These are phyloP conservation scores for Gallinago paraguaiae DNA, from an alignment of 2,113 vertebrate species.

Conservation along the genomic window DNA sequence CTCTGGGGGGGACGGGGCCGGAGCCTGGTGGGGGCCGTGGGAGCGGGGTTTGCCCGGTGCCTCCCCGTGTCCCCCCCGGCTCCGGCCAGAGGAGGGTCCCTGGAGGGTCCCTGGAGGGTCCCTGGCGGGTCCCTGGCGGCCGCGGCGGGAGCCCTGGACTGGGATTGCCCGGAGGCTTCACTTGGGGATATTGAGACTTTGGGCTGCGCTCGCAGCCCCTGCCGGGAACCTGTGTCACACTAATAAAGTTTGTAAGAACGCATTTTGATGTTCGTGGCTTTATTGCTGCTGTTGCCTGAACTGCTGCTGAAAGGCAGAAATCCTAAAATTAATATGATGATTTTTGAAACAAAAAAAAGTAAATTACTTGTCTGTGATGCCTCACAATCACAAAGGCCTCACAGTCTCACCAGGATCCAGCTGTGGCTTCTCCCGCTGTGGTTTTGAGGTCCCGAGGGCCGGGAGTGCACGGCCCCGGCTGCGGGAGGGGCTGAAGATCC, in stretches of 20 bases:
- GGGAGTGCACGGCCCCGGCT: too few species aligned
- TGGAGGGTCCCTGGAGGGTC: too few species aligned
- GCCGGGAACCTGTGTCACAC: conserved; percentile 22
- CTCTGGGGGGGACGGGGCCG: background rate
- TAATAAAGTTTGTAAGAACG: conserved; percentile 50
- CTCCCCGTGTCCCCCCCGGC: accelerated
- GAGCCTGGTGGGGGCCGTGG: too few species aligned
- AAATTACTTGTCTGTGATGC: background rate
- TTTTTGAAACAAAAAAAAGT: background rate
- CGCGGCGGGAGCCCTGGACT: background rate
- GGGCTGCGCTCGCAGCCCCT: background rate
- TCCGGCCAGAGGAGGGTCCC: background rate
- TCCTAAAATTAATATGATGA: background rate
- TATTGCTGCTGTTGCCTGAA: background rate
- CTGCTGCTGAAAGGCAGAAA: background rate
- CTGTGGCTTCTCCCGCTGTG: background rate
- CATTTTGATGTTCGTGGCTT: background rate
- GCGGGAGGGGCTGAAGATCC: background rate
- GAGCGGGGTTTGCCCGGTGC: too few species aligned
- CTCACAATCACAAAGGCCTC: background rate
- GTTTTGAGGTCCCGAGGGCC: accelerated
- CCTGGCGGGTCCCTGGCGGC: too few species aligned
- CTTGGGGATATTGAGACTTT: conserved; percentile 34
- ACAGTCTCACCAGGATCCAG: accelerated
- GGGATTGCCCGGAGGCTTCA: background rate